Base-by-base conservation (phyloP, 2,113 vertebrate genomes). In the Sciurus niger region DNA sequence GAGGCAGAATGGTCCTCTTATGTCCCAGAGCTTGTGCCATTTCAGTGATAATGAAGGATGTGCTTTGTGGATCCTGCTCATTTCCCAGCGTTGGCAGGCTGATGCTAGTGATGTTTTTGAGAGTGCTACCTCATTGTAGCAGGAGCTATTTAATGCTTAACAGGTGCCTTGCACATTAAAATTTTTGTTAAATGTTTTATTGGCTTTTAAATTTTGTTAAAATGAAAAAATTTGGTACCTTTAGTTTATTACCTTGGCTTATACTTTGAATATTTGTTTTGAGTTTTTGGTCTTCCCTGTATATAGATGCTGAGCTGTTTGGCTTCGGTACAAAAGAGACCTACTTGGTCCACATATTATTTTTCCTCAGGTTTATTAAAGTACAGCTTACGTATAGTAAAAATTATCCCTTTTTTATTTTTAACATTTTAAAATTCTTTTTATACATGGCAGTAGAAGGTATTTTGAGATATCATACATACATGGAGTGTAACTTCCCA, bases 181-280 rank as follows among this genome's bases (percentile, higher is more conserved):
- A 55, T 43, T 73, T 84, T 85, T 85, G n/a, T 46, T n/a, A 90
- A 65, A 24, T 55, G 6, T 46, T 60, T 78, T 43, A 32, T 25
- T 79, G 24, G 43, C 73, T 96, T 95, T 95, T 22, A 55, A 74
- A 46, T 73, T 85, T 90, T 93, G 30, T 28, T 18, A 58, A 67
- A 80, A 67, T 67, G 18, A 93, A 96, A 80, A 20, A 76, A 46
- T 37, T 37, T 83, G n/a, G 7, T 70, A 25, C n/a, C n/a, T 73
- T 89, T 28, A 46, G 8, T 63, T 65, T 24, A 53, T 78, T 74
- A 68, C 25, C 20, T 76, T 48, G 65, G 48, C 34, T 76, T 14
- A 30, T 68, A 65, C 8, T 79, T 90, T 25, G 9, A 10, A 25
- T 76, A 6, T 76, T 91, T 92, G 37, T 65, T 12, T 82, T 85